These are phyloP conservation scores for Cossypha heuglini DNA, from an alignment of 2,797 vertebrate genomes.

Conservation along the genomic window DNA sequence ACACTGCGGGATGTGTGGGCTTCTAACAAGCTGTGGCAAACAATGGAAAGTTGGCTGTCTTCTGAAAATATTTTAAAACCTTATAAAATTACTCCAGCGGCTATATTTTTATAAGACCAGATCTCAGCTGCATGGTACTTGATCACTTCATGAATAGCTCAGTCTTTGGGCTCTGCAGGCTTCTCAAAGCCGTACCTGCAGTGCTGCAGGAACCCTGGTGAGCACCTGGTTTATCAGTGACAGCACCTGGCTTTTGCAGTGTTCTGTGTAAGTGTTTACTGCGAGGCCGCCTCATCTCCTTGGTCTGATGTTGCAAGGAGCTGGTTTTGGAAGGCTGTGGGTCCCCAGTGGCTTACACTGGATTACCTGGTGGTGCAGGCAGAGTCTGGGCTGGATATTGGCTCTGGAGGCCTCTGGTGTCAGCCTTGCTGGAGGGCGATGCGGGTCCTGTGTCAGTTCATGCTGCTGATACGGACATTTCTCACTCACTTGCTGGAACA, in stretches of 20 bases:
- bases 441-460: accelerated
- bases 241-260: not conserved
- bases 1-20: not conserved
- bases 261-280: not conserved
- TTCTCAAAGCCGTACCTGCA: not conserved
- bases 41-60: constrained; percentile 34
- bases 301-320: not conserved
- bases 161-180: not conserved
- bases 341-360: not conserved
- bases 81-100: not conserved
- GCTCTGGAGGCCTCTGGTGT: accelerated
- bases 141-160: not conserved
- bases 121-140: not conserved
- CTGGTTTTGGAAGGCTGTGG: not conserved
- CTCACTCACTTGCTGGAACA: not conserved
- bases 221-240: not conserved
- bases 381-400: accelerated
- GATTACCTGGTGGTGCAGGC: accelerated
- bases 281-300: not conserved
- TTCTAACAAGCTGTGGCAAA: constrained; percentile 13
- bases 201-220: not conserved
- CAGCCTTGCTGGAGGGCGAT: accelerated
- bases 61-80: constrained; percentile 6
- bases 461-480: not conserved
- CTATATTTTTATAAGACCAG: not conserved